Evolutionary conservation across 2,888 invertebrate species (phyloP), one percentile per base, ranked within the genome.

Genomic region (Carterocephalus palaemon): DNA sequence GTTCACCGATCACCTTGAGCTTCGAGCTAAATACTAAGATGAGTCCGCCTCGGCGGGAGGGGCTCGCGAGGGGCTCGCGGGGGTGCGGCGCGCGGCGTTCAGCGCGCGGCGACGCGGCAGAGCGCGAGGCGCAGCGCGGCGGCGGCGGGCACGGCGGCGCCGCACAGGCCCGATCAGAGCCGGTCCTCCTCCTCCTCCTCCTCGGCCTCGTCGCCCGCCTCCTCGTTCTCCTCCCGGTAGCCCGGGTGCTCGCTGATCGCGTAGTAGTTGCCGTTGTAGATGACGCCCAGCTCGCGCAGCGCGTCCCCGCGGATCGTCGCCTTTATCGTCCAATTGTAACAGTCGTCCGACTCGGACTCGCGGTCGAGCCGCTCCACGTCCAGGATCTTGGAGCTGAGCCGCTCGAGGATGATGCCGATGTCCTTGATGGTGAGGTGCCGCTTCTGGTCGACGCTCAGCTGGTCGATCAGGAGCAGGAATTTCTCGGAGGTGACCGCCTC

Each of bases 301-400:
- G 95, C 94, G 81, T 96, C 96, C 39, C 97, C 97, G 51, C 95
- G 90, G 72, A 97, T 96, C 62, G 96, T 95, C 64, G 97, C 97
- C 84, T 96, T 96, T 88, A 97, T 97, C 80, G 96, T 96, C 97
- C 97, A 97, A 84, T 96, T 96, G 89, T 95, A 95, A 75, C 95
- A 95, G 81, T 96, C 96, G 80, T 95, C 95, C 76, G 95, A 95
- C 79, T 96, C 96, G 61, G 93, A 94, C 78, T 97, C 96, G 48
- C 97, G 90, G 78, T 96, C 96, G 60, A 97, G 88, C 58, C 95
- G 90, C 86, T 97, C 96, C 60, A 97, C 96, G 86, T 97, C 97
- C 55, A 97, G 89, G 63, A 97, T 97, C 86, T 96, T 97, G 50
- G 96, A 95, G 80, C 93, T 95, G 64, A 97, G 91, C 64, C 96